Evolutionary conservation across 1,140 invertebrate genomes (phyloP), one percentile per base, ranked within the genome.

Genomic region (Drosophila kikkawai): DNA sequence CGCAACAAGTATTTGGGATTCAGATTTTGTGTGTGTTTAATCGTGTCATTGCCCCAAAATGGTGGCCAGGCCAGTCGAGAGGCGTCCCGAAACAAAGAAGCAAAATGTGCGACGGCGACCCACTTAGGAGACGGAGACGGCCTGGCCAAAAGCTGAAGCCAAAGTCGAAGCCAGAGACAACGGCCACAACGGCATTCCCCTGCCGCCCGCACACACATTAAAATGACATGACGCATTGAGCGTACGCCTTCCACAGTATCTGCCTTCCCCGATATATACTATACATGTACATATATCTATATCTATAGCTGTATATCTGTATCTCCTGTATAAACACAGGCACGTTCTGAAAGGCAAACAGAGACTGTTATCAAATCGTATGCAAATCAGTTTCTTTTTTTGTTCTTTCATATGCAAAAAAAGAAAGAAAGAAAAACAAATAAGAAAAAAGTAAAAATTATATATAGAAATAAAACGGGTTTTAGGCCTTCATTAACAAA

Each of bases 31-130:
- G 45, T 74, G 68, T 74, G 15, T 48, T 88, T 80, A 88, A 84
- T 84, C 80, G 75, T 90, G 85, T 90, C 85, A 85, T 91, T 90
- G 85, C 81, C 85, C 85, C 79, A 88, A 90, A 85, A 75, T 88
- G 80, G 67, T 80, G 71, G 71, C 64, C 82, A 66, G 74, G 55
- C 63, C 80, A 19, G 69, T 13, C 67, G 69, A 76, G 80, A 66
- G 56, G 59, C 71, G 63, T 64, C 60, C 78, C 75, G 75, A 79
- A 79, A 79, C 75, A 77, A 78, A 78, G 75, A 68, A 79, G 53
- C 56, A 51, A 47, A 75, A 73, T 70, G 78, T 69, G 75, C 75
- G 75, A 74, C 70, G 37, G 2, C 70, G 70, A 77, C 75, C 75
- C 75, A 77, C 75, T 77, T 77, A 60, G 74, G 48, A 56, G 56